phyloP scores from a whole-genome alignment of 2,888 invertebrate species.

The Xestia sexstrigata region DNA sequence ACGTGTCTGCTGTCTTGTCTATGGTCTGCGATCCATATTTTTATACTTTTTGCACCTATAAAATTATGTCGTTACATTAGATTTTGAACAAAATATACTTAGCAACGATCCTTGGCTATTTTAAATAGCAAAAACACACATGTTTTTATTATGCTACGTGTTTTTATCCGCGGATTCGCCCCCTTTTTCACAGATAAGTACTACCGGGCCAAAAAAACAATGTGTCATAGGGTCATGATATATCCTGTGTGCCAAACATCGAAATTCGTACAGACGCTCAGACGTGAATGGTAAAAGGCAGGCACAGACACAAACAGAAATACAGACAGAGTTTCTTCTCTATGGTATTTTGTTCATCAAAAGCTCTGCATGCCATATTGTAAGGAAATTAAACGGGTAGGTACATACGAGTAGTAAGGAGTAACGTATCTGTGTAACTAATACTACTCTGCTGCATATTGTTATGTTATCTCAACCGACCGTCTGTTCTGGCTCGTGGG shows the following conservation, averaged over 20 bases:
- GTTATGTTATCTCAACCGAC: conserved; percentile 25
- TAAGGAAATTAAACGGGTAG: neutral
- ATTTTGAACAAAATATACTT: neutral
- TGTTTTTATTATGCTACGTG: neutral
- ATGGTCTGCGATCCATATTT: conserved; percentile 18
- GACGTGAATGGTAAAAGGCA: neutral
- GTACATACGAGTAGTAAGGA: neutral
- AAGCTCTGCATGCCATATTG: neutral
- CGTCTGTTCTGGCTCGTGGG: conserved; percentile 24
- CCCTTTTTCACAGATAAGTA: neutral
- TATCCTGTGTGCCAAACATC: neutral
- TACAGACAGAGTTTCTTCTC: too few relatives aligned
- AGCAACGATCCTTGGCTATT: neutral
- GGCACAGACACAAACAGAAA: neutral
- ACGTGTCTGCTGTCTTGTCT: conserved; percentile 15
- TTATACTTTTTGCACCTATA: neutral
- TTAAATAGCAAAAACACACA: neutral
- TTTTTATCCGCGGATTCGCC: neutral
- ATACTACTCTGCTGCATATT: conserved; percentile 34
- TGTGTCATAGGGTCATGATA: neutral
- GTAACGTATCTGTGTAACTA: conserved; percentile 29
- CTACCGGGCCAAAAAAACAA: neutral
- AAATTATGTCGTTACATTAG: conserved; percentile 6
- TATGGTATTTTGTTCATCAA: neutral
- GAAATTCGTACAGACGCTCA: neutral